Conservation (phyloP, 2,888 invertebrate species). For the Euclidia mi region DNA sequence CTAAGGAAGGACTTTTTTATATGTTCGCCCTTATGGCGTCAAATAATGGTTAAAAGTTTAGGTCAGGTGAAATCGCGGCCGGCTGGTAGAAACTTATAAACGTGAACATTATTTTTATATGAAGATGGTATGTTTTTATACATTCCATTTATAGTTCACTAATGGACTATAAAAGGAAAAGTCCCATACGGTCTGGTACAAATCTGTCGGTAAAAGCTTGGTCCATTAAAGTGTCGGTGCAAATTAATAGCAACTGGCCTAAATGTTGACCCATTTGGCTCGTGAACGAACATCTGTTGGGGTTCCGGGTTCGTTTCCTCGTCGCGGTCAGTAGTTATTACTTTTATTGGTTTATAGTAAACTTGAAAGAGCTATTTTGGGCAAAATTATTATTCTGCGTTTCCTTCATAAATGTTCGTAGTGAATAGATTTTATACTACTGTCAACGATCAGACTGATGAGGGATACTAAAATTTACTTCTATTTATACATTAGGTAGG, state of each 20-base stretch:
- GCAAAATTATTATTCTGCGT: background rate
- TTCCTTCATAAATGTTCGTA: background rate
- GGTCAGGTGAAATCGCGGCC: too few species aligned
- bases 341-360: conserved; percentile 14
- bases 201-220: conserved; percentile 1
- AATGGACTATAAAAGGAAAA: too few species aligned
- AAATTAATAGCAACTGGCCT: conserved; percentile 36
- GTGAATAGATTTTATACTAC: background rate
- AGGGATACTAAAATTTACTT: too few species aligned
- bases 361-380: conserved; percentile 22
- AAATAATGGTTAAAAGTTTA: too few species aligned
- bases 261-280: conserved; percentile 50
- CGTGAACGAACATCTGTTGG: conserved; percentile 43
- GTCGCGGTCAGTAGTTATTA: conserved; percentile 14
- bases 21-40: too few species aligned
- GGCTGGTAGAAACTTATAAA: too few species aligned
- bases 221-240: conserved; percentile 28
- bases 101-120: too few species aligned
- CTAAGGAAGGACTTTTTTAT: too few species aligned
- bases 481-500: too few species aligned
- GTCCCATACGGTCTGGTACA: too few species aligned
- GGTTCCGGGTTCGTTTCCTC: conserved; percentile 57
- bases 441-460: background rate
- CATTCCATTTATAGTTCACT: too few species aligned
- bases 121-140: too few species aligned